A percentile compares a stretch with the other conserved stretches of the same genome.
phyloP scores from a whole-genome alignment of 2,888 invertebrate species.

The Hoplodrina blanda region DNA sequence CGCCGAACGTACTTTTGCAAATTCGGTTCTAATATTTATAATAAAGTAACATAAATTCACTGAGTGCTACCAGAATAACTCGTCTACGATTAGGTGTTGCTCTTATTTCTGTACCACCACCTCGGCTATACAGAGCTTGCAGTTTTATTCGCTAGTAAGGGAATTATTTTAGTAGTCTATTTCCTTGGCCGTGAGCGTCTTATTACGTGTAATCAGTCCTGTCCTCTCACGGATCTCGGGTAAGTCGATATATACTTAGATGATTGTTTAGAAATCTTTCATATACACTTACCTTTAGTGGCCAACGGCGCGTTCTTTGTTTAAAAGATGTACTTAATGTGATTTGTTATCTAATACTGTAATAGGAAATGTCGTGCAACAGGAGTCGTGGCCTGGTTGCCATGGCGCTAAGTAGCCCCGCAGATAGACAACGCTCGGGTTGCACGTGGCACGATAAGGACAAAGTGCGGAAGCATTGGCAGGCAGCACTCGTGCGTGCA shows the following conservation, averaged over 20 bases:
- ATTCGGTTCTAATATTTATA: conserved; percentile 77
- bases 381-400: conserved; percentile 71
- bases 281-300: conserved; percentile 20
- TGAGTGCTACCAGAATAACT: conserved; percentile 73
- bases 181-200: conserved; percentile 66
- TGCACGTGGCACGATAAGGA: conserved; percentile 53
- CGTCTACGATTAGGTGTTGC: conserved; percentile 66
- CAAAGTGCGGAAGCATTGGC: conserved; percentile 55
- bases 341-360: conserved; percentile 50
- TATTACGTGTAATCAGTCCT: conserved; percentile 55
- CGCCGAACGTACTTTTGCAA: conserved; percentile 83
- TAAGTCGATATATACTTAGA: conserved; percentile 64
- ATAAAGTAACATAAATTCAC: conserved; percentile 75
- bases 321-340: conserved; percentile 22
- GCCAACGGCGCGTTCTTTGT: conserved; percentile 35
- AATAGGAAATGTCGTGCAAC: conserved; percentile 69
- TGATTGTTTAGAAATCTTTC: conserved; percentile 55
- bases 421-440: conserved; percentile 52
- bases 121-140: conserved; percentile 54
- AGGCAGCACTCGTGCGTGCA: conserved; percentile 13
- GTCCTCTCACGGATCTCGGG: conserved; percentile 69
- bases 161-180: conserved; percentile 55
- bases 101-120: conserved; percentile 65
- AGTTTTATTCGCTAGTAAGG: conserved; percentile 62
- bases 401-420: conserved; percentile 71